A percentile compares a stretch with the other conserved stretches of the same genome.
These are phyloP conservation scores for Antheraea mylitta DNA, from an alignment of 1,140 invertebrate genomes.

Conservation along the genomic window DNA sequence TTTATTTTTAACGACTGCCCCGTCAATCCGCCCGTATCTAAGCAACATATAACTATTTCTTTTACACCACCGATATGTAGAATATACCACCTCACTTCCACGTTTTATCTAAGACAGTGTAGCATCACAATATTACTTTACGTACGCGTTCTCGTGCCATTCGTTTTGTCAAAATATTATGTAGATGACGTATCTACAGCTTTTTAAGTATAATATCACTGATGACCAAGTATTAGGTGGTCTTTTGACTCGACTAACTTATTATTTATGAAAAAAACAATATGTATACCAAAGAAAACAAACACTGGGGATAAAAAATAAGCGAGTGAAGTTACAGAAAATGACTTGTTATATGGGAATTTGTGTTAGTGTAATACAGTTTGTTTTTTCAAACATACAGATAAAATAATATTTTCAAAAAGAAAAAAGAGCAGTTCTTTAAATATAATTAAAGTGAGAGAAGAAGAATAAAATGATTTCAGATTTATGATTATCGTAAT, in stretches of 20 bases:
- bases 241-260: constrained; percentile 13
- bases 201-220: too few species aligned
- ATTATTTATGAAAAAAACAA: constrained; percentile 25
- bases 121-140: too few species aligned
- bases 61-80: too few species aligned
- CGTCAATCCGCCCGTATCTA: too few species aligned
- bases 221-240: not conserved
- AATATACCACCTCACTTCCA: too few species aligned
- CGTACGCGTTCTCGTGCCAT: too few species aligned
- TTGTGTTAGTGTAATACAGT: constrained; percentile 64
- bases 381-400: constrained; percentile 9
- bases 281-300: constrained; percentile 30
- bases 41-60: too few species aligned
- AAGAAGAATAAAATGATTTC: too few species aligned
- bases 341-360: constrained; percentile 69
- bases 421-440: constrained; percentile 13
- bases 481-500: not conserved
- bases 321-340: constrained; percentile 9
- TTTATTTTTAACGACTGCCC: too few species aligned
- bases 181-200: not conserved
- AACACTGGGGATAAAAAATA: constrained; percentile 11
- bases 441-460: not conserved
- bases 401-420: constrained; percentile 16
- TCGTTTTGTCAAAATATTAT: too few species aligned
- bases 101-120: too few species aligned